Evolutionary conservation across 2,888 invertebrate species (phyloP), one percentile per base, ranked within the genome.

Genomic region (Melangyna quadrimaculata): DNA sequence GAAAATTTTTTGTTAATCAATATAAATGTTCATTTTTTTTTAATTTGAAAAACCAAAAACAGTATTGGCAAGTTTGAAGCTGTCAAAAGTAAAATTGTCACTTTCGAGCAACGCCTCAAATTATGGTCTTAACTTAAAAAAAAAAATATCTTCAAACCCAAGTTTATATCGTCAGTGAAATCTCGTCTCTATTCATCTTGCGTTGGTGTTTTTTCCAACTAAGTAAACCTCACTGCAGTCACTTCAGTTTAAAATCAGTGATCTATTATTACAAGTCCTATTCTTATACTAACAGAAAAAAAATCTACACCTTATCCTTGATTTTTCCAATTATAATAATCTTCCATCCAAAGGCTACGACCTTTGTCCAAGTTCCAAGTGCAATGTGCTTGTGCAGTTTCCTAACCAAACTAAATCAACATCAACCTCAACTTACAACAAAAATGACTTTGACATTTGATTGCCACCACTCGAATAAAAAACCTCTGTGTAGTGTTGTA

Each of bases 381-480:
- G 35, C 57, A 65, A 69, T 48, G 59, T 32, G 43, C 67, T 48
- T 61, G 35, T 57, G n/a, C 24, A 59, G 17, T 2, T 10, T 12
- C 4, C 9, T 12, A 9, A 22, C 14, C 45, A 43, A 45, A 29
- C 40, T 40, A 17, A 29, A 61, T 10, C 57, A 61, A 10, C 48
- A 12, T 10, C n/a, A 19, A 55, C 32, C 35, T 59, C 35, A 37
- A 35, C 35, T 35, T 19, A 35, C 22, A 22, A 57, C n/a, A 10
- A 74, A n/a, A 73, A 10, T 78, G 72, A 83, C 83, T 79, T 79
- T 87, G 75, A 83, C 74, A 86, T 78, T 78, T 71, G 69, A 80
- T 80, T 80, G 57, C 19, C 73, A 70, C 72, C 63, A 81, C 69
- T 43, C 35, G 6, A 35, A 17, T 43, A 35, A 24, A 2, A 35